Base-by-base conservation (phyloP, 2,888 invertebrate species). In the Lithophane socia region DNA sequence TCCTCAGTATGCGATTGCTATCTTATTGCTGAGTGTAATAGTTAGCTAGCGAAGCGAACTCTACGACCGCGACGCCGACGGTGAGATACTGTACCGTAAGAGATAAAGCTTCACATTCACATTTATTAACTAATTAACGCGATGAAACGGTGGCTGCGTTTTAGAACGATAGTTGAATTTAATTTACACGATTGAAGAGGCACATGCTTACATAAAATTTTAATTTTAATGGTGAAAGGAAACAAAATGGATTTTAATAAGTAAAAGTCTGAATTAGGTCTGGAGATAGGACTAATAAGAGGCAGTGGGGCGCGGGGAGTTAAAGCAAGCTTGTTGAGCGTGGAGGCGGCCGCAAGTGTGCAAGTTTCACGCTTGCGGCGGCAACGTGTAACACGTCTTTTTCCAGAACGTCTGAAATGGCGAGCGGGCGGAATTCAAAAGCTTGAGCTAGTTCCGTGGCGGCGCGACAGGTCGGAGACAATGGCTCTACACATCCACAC, bases 391-490 rank as follows among this genome's bases (percentile, higher is more conserved):
- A 84, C 89, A 88, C 88, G 92, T 90, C 93, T 93, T 94, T 94
- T 94, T 90, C 91, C 88, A 88, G 89, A 88, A 87, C 86, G 88
- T 84, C 90, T 91, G 86, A 92, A 92, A 88, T 91, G 88, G 84
- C 87, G 86, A 88, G 90, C 87, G 87, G 88, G 87, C 85, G 86
- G 88, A 89, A 92, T 92, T 93, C 90, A 90, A 93, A 93, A 91
- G 91, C 90, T 89, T 88, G 89, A 92, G 91, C 90, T 89, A 91
- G 89, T 91, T 92, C 89, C 89, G 90, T 84, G 86, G 85, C 84
- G 87, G 79, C 88, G 85, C 86, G 83, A 79, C 86, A 85, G 83
- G 84, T 78, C 79, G 79, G 86, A 92, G 89, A 92, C 91, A 92
- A 92, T 91, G 85, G 87, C 87, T 80, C 74, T 79, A 80, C 76